Evolutionary conservation across 2,888 invertebrate species (phyloP), one percentile per base, ranked within the genome.

Genomic region (Rhabditoides inermis): DNA sequence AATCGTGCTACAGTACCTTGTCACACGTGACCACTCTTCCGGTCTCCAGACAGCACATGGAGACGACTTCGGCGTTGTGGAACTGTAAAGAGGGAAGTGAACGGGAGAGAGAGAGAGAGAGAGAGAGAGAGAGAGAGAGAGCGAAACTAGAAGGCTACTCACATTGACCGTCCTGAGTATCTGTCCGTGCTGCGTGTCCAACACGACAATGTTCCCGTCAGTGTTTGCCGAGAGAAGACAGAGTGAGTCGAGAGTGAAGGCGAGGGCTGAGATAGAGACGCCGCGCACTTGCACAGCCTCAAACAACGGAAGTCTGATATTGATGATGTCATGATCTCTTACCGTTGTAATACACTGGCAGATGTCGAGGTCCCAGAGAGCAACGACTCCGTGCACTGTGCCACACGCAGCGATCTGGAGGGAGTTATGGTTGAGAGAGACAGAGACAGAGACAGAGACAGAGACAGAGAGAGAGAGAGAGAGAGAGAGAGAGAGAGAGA

Each of bases 281-380:
- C 58, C 53, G 41, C 62, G 69, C 7, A 58, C 53, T 53, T 72
- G 70, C 12, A 69, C 61, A 20, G 58, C 63, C 68, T 69, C 52
- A 12, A 55, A 40, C n/a, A 12, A n/a, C 15, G 2, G 0, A 5
- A 20, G 18, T 52, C 35, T 40, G 27, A 32, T 26, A 48, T 26
- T 10, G 27, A 56, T 4, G n/a, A n/a, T n/a, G n/a, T n/a, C 20
- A 23, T 23, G 20, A 36, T 22, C 10, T 26, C 46, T 47, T 25
- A 69, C 61, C 37, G 72, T 71, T 54, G 68, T 68, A 25, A 72
- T 56, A 55, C 73, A 73, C 49, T 73, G 72, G 46, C 74, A 75
- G 25, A 70, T 60, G 41, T 76, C 76, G 47, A 76, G 44, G 47
- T 76, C 76, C 76, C 76, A 76, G 2, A 75, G 54, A 3, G 71